phyloP scores from a whole-genome alignment of 2,113 vertebrate species.

The Anthoscopus minutus region DNA sequence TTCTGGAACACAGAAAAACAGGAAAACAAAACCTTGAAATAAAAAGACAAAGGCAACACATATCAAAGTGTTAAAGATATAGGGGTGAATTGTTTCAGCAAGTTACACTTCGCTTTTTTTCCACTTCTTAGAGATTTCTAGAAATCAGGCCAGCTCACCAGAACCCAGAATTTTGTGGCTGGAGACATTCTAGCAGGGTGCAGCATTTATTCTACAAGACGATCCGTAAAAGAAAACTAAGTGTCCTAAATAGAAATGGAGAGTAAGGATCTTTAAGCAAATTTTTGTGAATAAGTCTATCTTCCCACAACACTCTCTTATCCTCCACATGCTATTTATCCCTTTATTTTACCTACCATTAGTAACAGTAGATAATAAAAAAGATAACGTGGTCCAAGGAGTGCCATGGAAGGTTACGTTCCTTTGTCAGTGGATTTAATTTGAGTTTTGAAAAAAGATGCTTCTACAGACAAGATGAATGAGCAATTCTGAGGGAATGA shows the following conservation, averaged over 20 bases:
- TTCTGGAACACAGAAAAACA: constrained; percentile 59
- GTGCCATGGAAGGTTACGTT: background rate
- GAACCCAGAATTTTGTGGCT: background rate
- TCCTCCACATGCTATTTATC: background rate
- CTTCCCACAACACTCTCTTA: background rate
- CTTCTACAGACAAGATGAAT: background rate
- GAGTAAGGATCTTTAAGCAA: background rate
- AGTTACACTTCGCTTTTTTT: background rate
- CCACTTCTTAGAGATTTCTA: background rate
- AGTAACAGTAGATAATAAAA: background rate
- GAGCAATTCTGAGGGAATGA: background rate
- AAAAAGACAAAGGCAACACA: background rate
- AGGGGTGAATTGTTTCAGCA: background rate
- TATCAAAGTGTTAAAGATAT: background rate
- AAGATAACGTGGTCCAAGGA: background rate
- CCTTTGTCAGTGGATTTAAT: background rate
- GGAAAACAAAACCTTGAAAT: background rate
- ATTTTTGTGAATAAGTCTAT: background rate
- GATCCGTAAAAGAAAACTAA: background rate
- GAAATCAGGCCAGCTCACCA: background rate
- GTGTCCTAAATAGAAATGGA: background rate
- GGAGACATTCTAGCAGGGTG: background rate
- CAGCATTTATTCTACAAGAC: background rate
- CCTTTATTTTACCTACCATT: background rate
- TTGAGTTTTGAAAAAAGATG: background rate